phyloP scores from a whole-genome alignment of 2,113 vertebrate species.

The Merops nubicus region DNA sequence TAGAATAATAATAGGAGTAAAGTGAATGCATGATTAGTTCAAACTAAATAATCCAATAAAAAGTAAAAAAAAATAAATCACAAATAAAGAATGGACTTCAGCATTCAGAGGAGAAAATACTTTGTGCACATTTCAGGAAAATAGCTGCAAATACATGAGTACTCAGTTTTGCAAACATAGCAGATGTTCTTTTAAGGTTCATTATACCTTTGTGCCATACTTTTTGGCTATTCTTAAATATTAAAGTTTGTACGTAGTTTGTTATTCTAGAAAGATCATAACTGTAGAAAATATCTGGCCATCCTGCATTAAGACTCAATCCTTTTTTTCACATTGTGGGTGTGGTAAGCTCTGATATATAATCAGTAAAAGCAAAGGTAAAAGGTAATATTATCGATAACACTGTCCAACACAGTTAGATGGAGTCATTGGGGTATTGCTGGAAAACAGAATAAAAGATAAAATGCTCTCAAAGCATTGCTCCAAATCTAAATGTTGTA shows the following conservation, averaged over 20 bases:
- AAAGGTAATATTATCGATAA: neutral
- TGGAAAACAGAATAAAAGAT: neutral
- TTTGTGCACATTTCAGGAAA: neutral
- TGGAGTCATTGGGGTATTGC: rapidly evolving
- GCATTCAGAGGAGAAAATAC: neutral
- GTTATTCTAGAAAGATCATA: neutral
- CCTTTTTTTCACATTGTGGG: neutral
- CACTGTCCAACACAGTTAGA: neutral
- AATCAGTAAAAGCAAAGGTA: neutral
- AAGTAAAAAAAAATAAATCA: neutral
- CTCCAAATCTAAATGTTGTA: neutral
- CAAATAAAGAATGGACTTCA: neutral
- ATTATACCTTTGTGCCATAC: neutral
- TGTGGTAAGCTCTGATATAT: neutral
- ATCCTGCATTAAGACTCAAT: neutral
- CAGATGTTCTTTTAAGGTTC: neutral
- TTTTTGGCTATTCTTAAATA: neutral
- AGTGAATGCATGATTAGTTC: neutral
- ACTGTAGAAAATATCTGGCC: neutral
- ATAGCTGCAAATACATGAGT: rapidly evolving
- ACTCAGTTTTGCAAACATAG: neutral
- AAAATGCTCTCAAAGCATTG: neutral
- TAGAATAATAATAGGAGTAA: neutral
- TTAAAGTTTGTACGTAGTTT: neutral
- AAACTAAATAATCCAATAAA: neutral